Conservation (phyloP, 2,888 invertebrate species). For the Heliconius aoede region DNA sequence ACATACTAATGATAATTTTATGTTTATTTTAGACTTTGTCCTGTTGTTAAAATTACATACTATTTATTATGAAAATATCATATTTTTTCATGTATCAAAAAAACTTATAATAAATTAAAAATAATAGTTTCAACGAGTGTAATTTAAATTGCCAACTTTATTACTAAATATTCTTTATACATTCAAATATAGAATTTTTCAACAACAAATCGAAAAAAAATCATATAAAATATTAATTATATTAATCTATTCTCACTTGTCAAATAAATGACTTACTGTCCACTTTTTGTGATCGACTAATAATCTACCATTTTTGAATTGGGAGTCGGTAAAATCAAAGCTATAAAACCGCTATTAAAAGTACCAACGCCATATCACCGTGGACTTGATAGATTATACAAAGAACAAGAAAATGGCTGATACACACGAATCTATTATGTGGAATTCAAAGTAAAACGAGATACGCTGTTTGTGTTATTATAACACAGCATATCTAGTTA, state of each 20-base stretch:
- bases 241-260: neutral
- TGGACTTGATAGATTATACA: constrained; percentile 16
- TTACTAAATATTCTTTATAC: neutral
- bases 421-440: constrained; percentile 23
- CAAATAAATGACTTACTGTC: neutral
- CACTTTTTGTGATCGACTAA: neutral
- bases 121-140: neutral
- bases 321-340: constrained; percentile 8
- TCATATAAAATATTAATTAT: neutral
- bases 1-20: constrained; percentile 1
- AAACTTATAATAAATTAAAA: neutral
- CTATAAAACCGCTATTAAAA: constrained; percentile 22
- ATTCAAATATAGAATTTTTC: neutral
- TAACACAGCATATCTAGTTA: neutral
- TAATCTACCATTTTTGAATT: neutral
- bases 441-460: neutral
- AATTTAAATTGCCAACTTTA: neutral
- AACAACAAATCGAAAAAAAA: no score
- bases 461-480: neutral
- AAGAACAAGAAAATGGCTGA: constrained; percentile 24
- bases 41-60: neutral
- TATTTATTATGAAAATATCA: neutral
- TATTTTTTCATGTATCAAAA: neutral
- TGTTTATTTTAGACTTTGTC: constrained; percentile 1
- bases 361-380: constrained; percentile 11